Percentiles rank a stretch among this genome's conserved stretches.
Evolutionary conservation across 1,140 invertebrate genomes (phyloP).

Genomic region (Globodera rostochiensis): DNA sequence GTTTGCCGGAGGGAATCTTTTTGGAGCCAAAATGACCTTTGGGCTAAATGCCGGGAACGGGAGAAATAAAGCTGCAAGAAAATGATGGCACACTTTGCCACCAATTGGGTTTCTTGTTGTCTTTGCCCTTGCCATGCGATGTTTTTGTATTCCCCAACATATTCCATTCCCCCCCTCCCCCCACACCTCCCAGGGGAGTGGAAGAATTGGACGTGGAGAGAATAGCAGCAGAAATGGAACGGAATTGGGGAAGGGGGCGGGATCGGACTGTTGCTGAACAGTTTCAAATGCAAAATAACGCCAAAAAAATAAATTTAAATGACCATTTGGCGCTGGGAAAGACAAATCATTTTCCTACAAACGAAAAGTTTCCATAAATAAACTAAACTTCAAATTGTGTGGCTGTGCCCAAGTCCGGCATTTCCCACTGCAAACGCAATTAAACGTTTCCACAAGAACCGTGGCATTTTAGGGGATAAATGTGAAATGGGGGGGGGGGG

Average conservation of each 20-base stretch:
- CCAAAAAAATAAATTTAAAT: neutral
- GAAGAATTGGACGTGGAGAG: neutral
- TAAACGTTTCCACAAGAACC: neutral
- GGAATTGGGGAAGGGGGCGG: neutral
- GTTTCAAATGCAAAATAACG: neutral
- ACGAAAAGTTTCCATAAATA: neutral
- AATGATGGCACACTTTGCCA: too few species aligned
- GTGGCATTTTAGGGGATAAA: neutral
- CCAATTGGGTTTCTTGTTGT: too few species aligned
- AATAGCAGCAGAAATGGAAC: neutral
- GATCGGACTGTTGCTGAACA: neutral
- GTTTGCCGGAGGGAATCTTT: too few species aligned
- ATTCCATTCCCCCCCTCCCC: neutral
- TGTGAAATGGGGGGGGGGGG: neutral
- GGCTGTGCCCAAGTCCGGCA: neutral
- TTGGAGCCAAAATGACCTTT: too few species aligned
- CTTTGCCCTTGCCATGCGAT: neutral
- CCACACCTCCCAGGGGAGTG: neutral
- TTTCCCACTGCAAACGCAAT: constrained; percentile 1
- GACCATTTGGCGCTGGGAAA: neutral
- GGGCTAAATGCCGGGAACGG: too few species aligned
- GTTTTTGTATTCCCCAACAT: neutral
- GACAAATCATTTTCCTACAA: neutral
- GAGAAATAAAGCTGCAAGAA: too few species aligned
- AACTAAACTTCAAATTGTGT: neutral